phyloP scores from a whole-genome alignment of 1,140 invertebrate species.

The Philotrypesis tridentata region DNA sequence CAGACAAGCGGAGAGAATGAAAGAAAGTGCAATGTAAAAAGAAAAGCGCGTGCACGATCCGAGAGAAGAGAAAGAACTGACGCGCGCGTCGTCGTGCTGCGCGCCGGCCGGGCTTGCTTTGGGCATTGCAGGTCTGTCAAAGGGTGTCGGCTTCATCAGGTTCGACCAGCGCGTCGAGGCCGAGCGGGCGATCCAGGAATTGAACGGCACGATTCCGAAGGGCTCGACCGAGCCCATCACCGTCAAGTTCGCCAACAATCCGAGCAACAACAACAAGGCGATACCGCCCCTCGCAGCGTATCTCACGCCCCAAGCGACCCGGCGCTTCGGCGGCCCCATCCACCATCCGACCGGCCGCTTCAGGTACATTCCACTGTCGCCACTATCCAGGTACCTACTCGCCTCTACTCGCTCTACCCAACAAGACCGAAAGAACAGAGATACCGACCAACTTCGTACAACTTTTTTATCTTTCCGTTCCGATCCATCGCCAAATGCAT shows the following conservation, averaged over 20 bases:
- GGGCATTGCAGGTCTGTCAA: conserved; percentile 87
- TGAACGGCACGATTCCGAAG: conserved; percentile 97
- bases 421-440: conserved; percentile 60
- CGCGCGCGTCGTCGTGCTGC: not conserved
- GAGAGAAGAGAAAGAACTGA: not conserved
- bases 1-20: not conserved
- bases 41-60: not conserved
- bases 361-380: conserved; percentile 87
- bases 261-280: conserved; percentile 94
- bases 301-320: conserved; percentile 85
- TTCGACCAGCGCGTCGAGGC: conserved; percentile 99
- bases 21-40: not conserved
- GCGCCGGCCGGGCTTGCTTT: not conserved
- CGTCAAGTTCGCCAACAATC: conserved; percentile 99
- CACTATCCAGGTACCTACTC: conserved; percentile 79
- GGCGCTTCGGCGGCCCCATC: conserved; percentile 93
- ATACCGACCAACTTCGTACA: conserved; percentile 41
- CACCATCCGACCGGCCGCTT: conserved; percentile 93
- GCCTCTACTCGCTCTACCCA: conserved; percentile 75
- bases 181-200: conserved; percentile 96
- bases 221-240: conserved; percentile 97
- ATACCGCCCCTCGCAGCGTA: conserved; percentile 94
- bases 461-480: not conserved
- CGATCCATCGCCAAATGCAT: no score
- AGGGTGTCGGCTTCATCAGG: conserved; percentile 99